Percentiles rank a stretch among this genome's conserved stretches.
phyloP scores from a whole-genome alignment of 1,140 invertebrate species.

The Zaprionus kolodkinae region DNA sequence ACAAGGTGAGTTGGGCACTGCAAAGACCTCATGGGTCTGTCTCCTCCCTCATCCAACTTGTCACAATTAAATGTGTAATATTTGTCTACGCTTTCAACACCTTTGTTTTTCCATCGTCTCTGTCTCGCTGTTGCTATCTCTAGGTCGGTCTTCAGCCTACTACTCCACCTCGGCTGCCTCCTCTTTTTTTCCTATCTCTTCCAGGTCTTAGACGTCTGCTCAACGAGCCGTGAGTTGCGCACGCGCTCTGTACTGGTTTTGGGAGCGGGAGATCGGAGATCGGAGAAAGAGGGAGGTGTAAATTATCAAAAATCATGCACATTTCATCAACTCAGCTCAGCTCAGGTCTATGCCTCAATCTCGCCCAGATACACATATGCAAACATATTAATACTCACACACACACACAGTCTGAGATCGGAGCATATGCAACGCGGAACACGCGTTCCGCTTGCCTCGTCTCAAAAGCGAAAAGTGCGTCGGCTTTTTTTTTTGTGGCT shows the following conservation, averaged over 20 bases:
- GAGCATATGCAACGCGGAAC: slow-evolving; percentile 24
- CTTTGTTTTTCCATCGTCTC: slow-evolving; percentile 29
- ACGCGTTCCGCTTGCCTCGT: slow-evolving; percentile 63
- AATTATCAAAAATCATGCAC: slow-evolving; percentile 68
- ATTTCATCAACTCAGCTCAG: slow-evolving; percentile 59
- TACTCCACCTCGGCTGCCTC: neutral
- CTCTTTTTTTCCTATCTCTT: neutral
- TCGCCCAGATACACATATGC: slow-evolving; percentile 3
- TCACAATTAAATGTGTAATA: slow-evolving; percentile 80
- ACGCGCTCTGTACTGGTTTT: slow-evolving; percentile 28
- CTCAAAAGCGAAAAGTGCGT: slow-evolving; percentile 76
- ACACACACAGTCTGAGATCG: neutral
- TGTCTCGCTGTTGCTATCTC: neutral
- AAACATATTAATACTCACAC: neutral
- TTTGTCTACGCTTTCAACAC: slow-evolving; percentile 73
- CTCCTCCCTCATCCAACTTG: slow-evolving; percentile 40
- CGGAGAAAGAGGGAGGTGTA: slow-evolving; percentile 30
- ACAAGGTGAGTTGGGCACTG: slow-evolving; percentile 27
- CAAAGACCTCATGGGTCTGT: slow-evolving; percentile 10
- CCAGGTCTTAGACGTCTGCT: slow-evolving; percentile 15
- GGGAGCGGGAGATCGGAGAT: neutral
- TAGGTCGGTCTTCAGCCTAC: neutral
- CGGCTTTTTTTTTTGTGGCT: slow-evolving; percentile 33
- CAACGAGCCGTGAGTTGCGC: slow-evolving; percentile 52
- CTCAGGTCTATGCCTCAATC: slow-evolving; percentile 26